phyloP scores from a whole-genome alignment of 2,113 vertebrate species.

The Sigmodon hispidus region DNA sequence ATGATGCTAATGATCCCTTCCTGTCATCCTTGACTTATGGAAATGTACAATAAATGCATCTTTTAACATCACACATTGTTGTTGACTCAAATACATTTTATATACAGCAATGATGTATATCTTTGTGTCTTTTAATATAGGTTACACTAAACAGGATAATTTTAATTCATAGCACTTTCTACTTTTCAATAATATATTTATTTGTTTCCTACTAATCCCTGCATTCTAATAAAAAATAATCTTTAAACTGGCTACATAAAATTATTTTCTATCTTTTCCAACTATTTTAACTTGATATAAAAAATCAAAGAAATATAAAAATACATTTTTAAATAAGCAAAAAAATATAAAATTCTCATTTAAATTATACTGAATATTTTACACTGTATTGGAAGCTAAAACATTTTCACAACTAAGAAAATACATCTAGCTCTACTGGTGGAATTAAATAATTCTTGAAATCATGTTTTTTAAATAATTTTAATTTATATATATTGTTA shows the following conservation, averaged over 20 bases:
- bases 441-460: background rate
- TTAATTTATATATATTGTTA: background rate
- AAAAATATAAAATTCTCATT: background rate
- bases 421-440: background rate
- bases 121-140: constrained; percentile 65
- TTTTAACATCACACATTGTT: constrained; percentile 50
- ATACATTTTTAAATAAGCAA: background rate
- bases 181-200: constrained; percentile 62
- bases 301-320: background rate
- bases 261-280: background rate
- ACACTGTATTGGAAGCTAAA: background rate
- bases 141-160: constrained; percentile 60
- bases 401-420: background rate
- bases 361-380: background rate
- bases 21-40: constrained; percentile 59
- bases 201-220: constrained; percentile 10
- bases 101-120: constrained; percentile 56
- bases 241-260: background rate
- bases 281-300: background rate
- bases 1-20: background rate
- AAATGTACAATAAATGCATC: constrained; percentile 34
- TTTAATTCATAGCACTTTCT: constrained; percentile 67
- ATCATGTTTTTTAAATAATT: background rate
- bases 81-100: constrained; percentile 54
- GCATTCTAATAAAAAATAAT: background rate